A percentile compares a stretch with the other conserved stretches of the same genome.
Evolutionary conservation across 2,888 invertebrate genomes (phyloP).

Genomic region (Zygogramma bicolorata): DNA sequence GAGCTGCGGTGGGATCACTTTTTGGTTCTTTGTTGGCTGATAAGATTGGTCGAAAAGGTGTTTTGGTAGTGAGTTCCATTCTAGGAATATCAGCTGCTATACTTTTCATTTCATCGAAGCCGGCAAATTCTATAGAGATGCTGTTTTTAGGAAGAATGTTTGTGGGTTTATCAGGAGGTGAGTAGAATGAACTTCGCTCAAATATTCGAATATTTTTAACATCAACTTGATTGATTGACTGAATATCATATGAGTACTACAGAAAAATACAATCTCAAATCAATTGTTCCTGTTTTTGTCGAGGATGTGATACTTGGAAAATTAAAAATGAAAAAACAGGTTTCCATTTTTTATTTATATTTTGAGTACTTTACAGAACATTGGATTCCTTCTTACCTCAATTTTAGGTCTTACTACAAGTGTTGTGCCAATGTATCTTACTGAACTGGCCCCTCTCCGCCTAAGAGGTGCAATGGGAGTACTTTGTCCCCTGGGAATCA

Average conservation of each 20-base stretch:
- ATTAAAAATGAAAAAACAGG: no score
- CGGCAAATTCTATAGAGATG: constrained; percentile 81
- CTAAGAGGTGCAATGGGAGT: constrained; percentile 89
- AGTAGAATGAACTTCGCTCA: background rate
- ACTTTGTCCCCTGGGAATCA: constrained; percentile 84
- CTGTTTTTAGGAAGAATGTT: constrained; percentile 82
- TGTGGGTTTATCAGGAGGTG: constrained; percentile 82
- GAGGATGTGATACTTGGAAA: no score
- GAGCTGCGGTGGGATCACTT: constrained; percentile 89
- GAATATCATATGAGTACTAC: no score
- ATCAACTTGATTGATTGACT: no score
- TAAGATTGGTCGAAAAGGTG: constrained; percentile 81
- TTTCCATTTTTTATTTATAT: no score
- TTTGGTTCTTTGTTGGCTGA: constrained; percentile 85
- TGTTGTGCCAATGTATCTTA: constrained; percentile 90
- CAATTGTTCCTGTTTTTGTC: no score
- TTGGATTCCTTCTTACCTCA: no score
- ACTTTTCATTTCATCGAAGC: constrained; percentile 77
- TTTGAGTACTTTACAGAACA: no score
- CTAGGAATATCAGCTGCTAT: constrained; percentile 78
- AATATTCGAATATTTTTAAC: no score
- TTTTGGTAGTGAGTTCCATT: constrained; percentile 77
- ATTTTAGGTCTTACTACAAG: constrained; percentile 83
- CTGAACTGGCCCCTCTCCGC: constrained; percentile 84
- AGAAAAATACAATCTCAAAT: no score